These are phyloP conservation scores for Apodemus speciosus DNA, from an alignment of 2,113 vertebrate genomes.

Conservation along the genomic window DNA sequence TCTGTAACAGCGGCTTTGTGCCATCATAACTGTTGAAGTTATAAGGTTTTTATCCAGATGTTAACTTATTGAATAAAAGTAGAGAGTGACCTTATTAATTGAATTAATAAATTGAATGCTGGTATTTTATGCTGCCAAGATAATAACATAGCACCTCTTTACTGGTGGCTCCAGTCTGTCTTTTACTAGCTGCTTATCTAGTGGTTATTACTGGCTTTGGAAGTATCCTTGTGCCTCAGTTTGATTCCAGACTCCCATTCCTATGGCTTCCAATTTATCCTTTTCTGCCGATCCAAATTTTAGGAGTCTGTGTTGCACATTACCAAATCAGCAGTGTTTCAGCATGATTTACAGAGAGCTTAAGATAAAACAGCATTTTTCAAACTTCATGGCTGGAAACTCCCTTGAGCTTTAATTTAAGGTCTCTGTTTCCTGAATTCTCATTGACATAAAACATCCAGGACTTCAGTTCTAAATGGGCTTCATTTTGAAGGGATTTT, in stretches of 20 bases:
- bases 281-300: background rate
- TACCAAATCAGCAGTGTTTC: constrained; percentile 71
- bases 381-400: constrained; percentile 14
- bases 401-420: constrained; percentile 70
- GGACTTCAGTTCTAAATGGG: constrained; percentile 46
- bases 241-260: constrained; percentile 8
- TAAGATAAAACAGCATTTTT: constrained; percentile 66
- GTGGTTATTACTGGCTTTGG: background rate
- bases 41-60: background rate
- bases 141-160: background rate
- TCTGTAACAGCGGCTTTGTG: background rate
- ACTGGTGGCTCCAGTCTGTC: background rate
- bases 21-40: background rate
- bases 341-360: constrained; percentile 69
- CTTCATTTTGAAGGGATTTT: constrained; percentile 70
- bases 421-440: constrained; percentile 68
- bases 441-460: constrained; percentile 62
- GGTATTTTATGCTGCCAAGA: background rate
- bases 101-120: background rate
- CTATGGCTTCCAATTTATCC: constrained; percentile 44
- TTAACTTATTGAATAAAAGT: constrained; percentile 10
- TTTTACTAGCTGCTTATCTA: background rate
- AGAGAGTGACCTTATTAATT: background rate
- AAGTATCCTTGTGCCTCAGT: constrained; percentile 1
- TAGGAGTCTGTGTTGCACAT: constrained; percentile 57